Evolutionary conservation across 2,888 invertebrate species (phyloP), one percentile per base, ranked within the genome.

Genomic region (Scaptodrosophila latifasciaeformis): DNA sequence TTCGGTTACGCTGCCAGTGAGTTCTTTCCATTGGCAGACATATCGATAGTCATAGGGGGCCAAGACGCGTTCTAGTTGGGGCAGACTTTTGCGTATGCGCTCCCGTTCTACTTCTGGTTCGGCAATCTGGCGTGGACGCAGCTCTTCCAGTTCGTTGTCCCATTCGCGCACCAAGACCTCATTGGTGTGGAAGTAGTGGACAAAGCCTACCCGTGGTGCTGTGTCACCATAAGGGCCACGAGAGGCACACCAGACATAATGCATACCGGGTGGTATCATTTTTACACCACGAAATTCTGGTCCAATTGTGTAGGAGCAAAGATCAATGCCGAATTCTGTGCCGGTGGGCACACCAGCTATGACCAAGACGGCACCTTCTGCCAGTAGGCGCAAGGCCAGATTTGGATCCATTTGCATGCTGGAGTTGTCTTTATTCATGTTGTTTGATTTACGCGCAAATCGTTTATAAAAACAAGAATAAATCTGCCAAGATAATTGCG

Each of bases 201-300:
- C 92, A 81, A 97, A 96, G 2, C 96, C 96, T 49, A 93, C 91
- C 64, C 95, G 88, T 10, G 93, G 93, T 1, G 92, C 91, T 4
- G 89, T 86, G 72, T 92, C 91, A 0, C 90, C 91, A 46, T 89
- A 89, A 1, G 86, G 87, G 64, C 90, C 90, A 10, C 59, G 74
- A 0, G 82, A 82, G 1, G 84, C 80, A 84, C 93, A 97, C 88
- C 96, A 96, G 12, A 99, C 89, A 82, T 93, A 97, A 86, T 99
- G 99, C 49, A 97, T 87, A 4, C 99, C 99, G 1, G 97, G 96
- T 0, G 99, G 99, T 74, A 99, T 98, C 97, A 99, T 97, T 89
- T 99, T 99, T 21, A 99, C 91, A 0, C 99, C 99, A 0, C 86
- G 80, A 86, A 99, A 99, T 82, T 94, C 94, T 53, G 94, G 93